Evolutionary conservation across 2,888 invertebrate genomes (phyloP), one percentile per base, ranked within the genome.

Genomic region (Dermolepida albohirtum): DNA sequence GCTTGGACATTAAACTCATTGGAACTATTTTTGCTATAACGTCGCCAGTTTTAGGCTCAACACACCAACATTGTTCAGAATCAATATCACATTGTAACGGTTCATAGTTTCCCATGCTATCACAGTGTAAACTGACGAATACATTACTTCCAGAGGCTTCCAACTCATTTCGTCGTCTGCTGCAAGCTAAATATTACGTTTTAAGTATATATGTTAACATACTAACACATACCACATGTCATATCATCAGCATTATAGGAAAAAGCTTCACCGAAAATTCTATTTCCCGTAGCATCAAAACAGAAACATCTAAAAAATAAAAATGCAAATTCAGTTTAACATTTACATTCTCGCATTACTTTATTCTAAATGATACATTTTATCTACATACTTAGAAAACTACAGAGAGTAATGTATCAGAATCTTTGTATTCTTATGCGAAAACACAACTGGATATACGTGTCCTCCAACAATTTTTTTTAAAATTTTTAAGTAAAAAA

Each of bases 1-100:
- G 82, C 70, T 81, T 81, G 57, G 75, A 82, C 86, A 89, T 88
- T 77, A 90, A 85, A 4, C 78, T 81, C 74, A 88, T 86, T 0
- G 87, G 87, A 5, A 90, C 86, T 0, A 88, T 86, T 47, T 84
- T 80, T 10, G 86, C 84, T 43, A 78, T 81, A 1, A 89, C 85
- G 73, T 87, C 85, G 14, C 91, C 91, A 59, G 88, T 90, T 77
- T 78, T 83, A 0, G 85, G 82, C 40, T 89, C 85, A 1, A 86
- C 89, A 79, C 91, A 92, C 90, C 90, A 91, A 77, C 92, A 92
- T 71, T 89, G 77, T 1, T 87, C 89, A 65, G 86, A 84, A 41
- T 40, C 75, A 68, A 78, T 27, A 22, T 89, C 88, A 76, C 91
- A 92, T 77, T 92, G 92, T 29, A 92, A 79, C 22, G 84, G 82